phyloP scores from a whole-genome alignment of 92 coral and sea anemone species.

The Muricea muricata region DNA sequence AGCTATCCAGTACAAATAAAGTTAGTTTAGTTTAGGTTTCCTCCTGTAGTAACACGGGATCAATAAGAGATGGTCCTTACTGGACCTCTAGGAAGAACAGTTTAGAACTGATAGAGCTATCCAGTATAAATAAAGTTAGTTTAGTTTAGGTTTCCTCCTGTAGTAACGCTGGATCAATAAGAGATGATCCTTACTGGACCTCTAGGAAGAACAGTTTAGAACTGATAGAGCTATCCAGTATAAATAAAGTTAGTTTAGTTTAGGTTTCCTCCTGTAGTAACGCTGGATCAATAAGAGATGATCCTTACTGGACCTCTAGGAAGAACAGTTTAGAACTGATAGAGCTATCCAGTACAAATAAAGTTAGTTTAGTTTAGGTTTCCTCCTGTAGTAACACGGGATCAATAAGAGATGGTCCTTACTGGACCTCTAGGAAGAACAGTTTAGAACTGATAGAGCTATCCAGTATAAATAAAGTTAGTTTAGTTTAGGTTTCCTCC shows the following conservation, averaged over 20 bases:
- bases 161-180: too few species aligned
- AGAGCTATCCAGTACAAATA: too few species aligned
- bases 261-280: slow-evolving; percentile 1
- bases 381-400: too few species aligned
- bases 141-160: too few species aligned
- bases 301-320: slow-evolving; percentile 1
- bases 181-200: too few species aligned
- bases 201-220: background rate
- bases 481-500: background rate
- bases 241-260: too few species aligned
- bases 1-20: background rate
- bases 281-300: background rate
- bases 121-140: too few species aligned
- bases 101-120: too few species aligned
- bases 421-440: background rate
- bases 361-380: too few species aligned
- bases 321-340: too few species aligned
- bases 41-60: background rate
- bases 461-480: background rate
- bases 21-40: background rate
- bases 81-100: background rate
- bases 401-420: too few species aligned
- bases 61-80: background rate
- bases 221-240: too few species aligned
- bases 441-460: background rate